These are phyloP conservation scores for Sphaerophoria rueppellii DNA, from an alignment of 2,888 invertebrate species.

Conservation along the genomic window DNA sequence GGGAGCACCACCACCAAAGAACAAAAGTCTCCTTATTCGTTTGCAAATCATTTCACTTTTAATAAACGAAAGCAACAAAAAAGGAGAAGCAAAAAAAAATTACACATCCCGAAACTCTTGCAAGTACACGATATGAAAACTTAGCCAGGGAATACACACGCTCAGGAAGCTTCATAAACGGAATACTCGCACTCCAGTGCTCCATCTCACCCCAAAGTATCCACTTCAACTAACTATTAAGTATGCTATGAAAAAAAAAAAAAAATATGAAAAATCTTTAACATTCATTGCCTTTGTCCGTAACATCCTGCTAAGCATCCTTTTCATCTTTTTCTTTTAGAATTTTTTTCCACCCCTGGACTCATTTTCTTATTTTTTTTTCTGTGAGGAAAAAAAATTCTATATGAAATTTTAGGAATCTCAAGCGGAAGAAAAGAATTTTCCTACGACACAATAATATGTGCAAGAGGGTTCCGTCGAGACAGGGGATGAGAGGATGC, in stretches of 20 bases:
- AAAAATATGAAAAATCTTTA: conserved; percentile 57
- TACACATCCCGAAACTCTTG: conserved; percentile 14
- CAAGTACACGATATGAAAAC: conserved; percentile 55
- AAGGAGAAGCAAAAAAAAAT: neutral
- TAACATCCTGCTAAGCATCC: conserved; percentile 72
- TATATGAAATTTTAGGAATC: conserved; percentile 62
- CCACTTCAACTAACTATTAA: conserved; percentile 68
- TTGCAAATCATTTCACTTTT: conserved; percentile 73
- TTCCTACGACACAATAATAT: conserved; percentile 56
- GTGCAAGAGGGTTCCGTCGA: conserved; percentile 19
- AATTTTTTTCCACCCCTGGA: conserved; percentile 57
- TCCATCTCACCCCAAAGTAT: conserved; percentile 34
- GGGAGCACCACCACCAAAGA: conserved; percentile 5
- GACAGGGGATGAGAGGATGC: conserved; percentile 22
- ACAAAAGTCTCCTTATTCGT: conserved; percentile 60
- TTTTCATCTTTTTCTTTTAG: conserved; percentile 69
- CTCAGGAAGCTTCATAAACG: conserved; percentile 38
- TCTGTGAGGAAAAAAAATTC: neutral
- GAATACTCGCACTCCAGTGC: neutral
- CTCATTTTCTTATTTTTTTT: conserved; percentile 12
- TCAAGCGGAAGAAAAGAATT: conserved; percentile 72
- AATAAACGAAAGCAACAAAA: conserved; percentile 42
- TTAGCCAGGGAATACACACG: conserved; percentile 40
- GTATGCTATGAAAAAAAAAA: conserved; percentile 67
- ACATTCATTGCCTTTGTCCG: conserved; percentile 73